These are phyloP conservation scores for Eunapius fragilis DNA, from an alignment of 37 sponge, comb jelly and placozoan species.

Conservation along the genomic window DNA sequence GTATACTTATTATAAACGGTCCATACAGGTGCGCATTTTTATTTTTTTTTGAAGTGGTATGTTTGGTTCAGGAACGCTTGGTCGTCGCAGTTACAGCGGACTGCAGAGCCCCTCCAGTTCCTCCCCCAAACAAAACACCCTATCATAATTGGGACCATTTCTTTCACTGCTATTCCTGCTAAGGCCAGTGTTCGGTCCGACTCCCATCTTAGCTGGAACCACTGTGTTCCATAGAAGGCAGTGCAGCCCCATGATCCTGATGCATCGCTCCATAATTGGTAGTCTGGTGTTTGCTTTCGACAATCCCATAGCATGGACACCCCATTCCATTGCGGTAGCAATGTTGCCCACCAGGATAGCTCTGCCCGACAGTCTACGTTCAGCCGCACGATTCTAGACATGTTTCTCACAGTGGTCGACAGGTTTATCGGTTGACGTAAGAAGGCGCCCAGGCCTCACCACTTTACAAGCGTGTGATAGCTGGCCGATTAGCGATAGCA, in stretches of 20 bases:
- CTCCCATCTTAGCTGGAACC: neutral
- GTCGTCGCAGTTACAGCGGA: slow-evolving; percentile 29
- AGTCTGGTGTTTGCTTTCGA: neutral
- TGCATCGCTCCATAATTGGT: slow-evolving; percentile 16
- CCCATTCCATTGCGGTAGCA: slow-evolving; percentile 17
- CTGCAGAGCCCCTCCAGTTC: neutral
- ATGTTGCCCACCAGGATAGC: slow-evolving; percentile 16
- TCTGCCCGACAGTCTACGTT: slow-evolving; percentile 19
- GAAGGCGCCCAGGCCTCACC: slow-evolving; percentile 26
- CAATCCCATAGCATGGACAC: neutral
- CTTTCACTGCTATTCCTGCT: slow-evolving; percentile 22
- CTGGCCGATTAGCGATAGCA: slow-evolving; percentile 14
- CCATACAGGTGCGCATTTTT: too few relatives aligned
- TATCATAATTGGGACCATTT: slow-evolving; percentile 35
- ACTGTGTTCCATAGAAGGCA: neutral
- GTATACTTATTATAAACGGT: too few relatives aligned
- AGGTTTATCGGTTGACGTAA: neutral
- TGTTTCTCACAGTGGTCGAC: neutral
- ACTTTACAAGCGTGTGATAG: slow-evolving; percentile 16
- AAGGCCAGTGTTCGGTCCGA: neutral
- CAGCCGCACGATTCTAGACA: neutral
- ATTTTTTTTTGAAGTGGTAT: too few relatives aligned
- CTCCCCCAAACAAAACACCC: slow-evolving; percentile 20
- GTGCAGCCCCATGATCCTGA: slow-evolving; percentile 36
- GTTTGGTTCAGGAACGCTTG: too few relatives aligned